Evolutionary conservation across 2,888 invertebrate species (phyloP).

Genomic region (Drosophila tanythrix): DNA sequence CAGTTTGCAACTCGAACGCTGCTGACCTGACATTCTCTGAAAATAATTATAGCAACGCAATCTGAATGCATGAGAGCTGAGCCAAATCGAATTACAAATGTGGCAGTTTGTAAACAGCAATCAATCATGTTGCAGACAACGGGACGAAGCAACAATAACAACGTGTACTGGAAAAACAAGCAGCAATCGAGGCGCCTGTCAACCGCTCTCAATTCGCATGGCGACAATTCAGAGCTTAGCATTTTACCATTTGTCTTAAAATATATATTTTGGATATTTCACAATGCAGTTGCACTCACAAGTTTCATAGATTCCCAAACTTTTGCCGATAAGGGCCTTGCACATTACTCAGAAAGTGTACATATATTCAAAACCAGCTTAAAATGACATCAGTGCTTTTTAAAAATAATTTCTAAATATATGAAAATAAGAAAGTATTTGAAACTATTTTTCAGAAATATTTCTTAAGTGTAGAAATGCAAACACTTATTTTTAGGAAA

Average conservation of each 20-base stretch:
- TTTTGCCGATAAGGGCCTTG: neutral
- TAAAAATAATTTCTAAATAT: neutral
- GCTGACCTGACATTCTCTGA: conserved; percentile 47
- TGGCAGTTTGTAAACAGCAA: conserved; percentile 61
- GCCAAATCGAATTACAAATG: conserved; percentile 54
- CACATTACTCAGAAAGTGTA: neutral
- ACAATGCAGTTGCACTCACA: neutral
- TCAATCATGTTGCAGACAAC: conserved; percentile 59
- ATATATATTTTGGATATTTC: neutral
- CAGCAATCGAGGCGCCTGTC: conserved; percentile 11
- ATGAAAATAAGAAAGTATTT: neutral
- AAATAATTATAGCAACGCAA: conserved; percentile 48
- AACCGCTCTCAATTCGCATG: conserved; percentile 16
- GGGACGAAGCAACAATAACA: conserved; percentile 11
- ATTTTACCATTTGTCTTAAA: conserved; percentile 20
- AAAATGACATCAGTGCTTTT: neutral
- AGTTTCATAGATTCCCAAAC: neutral
- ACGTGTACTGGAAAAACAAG: conserved; percentile 28
- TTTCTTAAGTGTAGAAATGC: too few relatives aligned
- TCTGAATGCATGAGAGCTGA: conserved; percentile 35
- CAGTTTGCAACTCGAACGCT: conserved; percentile 20
- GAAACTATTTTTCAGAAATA: neutral
- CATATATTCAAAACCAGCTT: neutral
- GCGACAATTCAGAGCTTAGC: conserved; percentile 5
- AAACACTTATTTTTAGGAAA: neutral